These are phyloP conservation scores for Malthinus seriepunctatus DNA, from an alignment of 2,888 invertebrate species.

Conservation along the genomic window DNA sequence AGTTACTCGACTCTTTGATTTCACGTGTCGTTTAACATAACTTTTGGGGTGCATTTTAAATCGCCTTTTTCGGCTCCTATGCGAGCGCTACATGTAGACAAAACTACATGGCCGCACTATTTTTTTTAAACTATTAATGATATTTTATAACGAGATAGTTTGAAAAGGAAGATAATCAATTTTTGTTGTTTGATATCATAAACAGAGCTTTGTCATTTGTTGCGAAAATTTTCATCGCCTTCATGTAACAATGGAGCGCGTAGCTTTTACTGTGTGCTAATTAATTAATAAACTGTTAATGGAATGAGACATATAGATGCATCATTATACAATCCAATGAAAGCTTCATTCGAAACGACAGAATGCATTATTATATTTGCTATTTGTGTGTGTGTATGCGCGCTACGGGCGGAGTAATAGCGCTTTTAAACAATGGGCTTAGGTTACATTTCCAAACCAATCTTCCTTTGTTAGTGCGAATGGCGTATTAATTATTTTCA, in stretches of 20 bases:
- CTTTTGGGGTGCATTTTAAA: no score
- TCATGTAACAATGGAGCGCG: neutral
- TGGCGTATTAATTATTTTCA: conserved; percentile 4
- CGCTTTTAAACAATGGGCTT: conserved; percentile 1
- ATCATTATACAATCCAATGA: conserved; percentile 11
- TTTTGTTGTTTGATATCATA: no score
- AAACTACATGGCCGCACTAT: no score
- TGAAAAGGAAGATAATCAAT: no score
- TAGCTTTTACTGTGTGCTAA: conserved; percentile 1
- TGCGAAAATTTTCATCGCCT: neutral
- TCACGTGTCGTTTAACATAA: no score
- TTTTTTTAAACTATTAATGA: no score
- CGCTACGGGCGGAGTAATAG: neutral
- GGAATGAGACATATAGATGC: conserved; percentile 4
- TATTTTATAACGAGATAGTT: no score
- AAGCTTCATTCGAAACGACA: neutral
- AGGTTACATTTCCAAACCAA: conserved; percentile 1
- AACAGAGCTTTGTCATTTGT: neutral
- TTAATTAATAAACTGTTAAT: conserved; percentile 11
- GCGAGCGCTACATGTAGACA: no score
- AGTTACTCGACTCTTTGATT: no score
- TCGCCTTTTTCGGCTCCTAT: no score
- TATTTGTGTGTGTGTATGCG: neutral
- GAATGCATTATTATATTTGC: neutral
- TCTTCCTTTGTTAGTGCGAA: neutral